Evolutionary conservation across 2,888 invertebrate species (phyloP).

Genomic region (Pachycephus smyrnensis): DNA sequence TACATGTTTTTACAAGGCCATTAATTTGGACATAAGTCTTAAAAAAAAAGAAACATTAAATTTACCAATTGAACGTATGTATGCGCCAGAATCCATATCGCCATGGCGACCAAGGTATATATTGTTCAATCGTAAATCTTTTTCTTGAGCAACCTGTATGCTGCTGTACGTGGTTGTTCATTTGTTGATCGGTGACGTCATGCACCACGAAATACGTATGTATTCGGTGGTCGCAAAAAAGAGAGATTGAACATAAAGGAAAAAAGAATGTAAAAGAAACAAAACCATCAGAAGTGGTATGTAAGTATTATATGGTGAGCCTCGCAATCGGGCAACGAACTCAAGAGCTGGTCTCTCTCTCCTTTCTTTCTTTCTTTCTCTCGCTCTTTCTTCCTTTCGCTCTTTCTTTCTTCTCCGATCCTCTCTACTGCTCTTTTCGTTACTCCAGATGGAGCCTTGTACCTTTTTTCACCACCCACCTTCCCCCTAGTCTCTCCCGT

Average conservation of each 20-base stretch:
- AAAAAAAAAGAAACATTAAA: not conserved
- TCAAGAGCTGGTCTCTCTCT: constrained; percentile 34
- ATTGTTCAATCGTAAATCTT: not conserved
- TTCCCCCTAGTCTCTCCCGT: constrained; percentile 11
- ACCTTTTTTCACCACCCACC: not conserved
- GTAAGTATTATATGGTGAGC: constrained; percentile 22
- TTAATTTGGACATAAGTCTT: not conserved
- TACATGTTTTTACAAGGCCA: not conserved
- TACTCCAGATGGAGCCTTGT: not conserved
- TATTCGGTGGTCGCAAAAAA: constrained; percentile 32
- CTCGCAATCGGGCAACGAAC: constrained; percentile 59
- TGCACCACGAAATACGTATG: constrained; percentile 34
- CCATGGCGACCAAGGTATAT: not conserved
- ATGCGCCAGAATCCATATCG: not conserved
- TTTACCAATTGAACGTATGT: not conserved
- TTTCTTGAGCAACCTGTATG: not conserved
- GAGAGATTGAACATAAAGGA: constrained; percentile 34
- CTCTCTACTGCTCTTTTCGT: not conserved
- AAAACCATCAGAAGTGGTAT: constrained; percentile 17
- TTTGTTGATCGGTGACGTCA: constrained; percentile 53
- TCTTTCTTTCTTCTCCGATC: constrained; percentile 9
- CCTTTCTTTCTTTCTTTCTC: constrained; percentile 26
- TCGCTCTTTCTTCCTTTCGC: constrained; percentile 29
- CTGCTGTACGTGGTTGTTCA: constrained; percentile 19
- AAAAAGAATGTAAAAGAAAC: constrained; percentile 26